Conservation (phyloP, 2,113 vertebrate genomes). For the Phaethornis superciliosus region DNA sequence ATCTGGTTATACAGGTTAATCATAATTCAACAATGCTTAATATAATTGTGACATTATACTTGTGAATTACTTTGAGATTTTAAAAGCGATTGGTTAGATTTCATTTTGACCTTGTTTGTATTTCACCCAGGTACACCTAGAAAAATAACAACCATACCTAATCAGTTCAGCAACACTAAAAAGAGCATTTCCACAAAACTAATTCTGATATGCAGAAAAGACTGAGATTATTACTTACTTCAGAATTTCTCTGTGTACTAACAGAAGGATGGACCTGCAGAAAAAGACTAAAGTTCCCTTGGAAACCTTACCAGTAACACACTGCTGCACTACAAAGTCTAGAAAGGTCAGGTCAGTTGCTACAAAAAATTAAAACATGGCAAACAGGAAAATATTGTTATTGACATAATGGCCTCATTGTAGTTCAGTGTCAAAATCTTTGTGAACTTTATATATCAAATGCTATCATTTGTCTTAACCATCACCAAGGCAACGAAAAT, state of each 20-base stretch:
- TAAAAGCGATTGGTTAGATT: not conserved
- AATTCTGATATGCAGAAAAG: not conserved
- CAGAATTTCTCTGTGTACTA: not conserved
- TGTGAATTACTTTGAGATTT: not conserved
- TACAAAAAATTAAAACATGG: not conserved
- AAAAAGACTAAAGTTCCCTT: not conserved
- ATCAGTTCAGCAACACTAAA: not conserved
- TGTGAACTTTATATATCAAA: not conserved
- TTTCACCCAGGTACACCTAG: not conserved
- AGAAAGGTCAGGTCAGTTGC: not conserved
- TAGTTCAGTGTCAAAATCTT: not conserved
- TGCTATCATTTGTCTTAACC: not conserved
- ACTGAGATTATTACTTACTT: not conserved
- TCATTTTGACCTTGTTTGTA: not conserved
- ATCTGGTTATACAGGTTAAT: not conserved
- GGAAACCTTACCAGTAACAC: not conserved
- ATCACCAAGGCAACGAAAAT: not conserved
- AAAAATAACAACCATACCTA: not conserved
- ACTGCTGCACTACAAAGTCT: not conserved
- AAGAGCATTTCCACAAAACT: not conserved
- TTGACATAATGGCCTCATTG: not conserved
- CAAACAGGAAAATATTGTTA: not conserved
- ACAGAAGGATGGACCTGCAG: not conserved
- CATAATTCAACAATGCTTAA: not conserved
- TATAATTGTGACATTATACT: not conserved